Conservation (phyloP, 2,797 vertebrate species). For the Aplochiton taeniatus region DNA sequence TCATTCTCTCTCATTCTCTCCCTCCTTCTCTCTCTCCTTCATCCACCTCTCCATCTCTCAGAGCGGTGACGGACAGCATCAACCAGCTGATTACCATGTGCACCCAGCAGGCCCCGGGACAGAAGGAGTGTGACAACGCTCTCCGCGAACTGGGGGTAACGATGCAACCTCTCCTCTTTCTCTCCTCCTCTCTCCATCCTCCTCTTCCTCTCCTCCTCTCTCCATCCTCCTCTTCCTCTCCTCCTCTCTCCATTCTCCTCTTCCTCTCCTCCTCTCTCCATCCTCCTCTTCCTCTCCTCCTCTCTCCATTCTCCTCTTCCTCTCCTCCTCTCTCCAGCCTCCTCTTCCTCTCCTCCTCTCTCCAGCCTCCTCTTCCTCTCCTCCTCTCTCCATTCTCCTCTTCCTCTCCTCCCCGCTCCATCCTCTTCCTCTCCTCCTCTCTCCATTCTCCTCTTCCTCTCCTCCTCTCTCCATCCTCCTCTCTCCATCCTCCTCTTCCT, state of each 20-base stretch:
- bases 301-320: neutral
- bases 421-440: constrained; percentile 27
- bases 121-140: constrained; percentile 97
- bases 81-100: constrained; percentile 99
- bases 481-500: neutral
- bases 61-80: constrained; percentile 83
- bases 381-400: neutral
- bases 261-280: neutral
- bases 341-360: constrained; percentile 3
- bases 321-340: neutral
- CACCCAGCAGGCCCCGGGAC: constrained; percentile 94
- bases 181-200: constrained; percentile 1
- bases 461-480: neutral
- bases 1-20: neutral
- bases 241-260: neutral
- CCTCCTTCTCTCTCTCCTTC: neutral
- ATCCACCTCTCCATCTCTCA: constrained; percentile 4
- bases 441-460: constrained; percentile 21
- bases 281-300: too few species aligned
- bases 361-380: neutral
- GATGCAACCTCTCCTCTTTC: constrained; percentile 17
- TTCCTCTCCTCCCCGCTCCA: neutral
- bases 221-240: neutral
- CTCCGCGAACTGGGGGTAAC: constrained; percentile 90
- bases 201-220: neutral